Evolutionary conservation across 2,888 invertebrate species (phyloP).

Genomic region (Frankliniella intonsa): DNA sequence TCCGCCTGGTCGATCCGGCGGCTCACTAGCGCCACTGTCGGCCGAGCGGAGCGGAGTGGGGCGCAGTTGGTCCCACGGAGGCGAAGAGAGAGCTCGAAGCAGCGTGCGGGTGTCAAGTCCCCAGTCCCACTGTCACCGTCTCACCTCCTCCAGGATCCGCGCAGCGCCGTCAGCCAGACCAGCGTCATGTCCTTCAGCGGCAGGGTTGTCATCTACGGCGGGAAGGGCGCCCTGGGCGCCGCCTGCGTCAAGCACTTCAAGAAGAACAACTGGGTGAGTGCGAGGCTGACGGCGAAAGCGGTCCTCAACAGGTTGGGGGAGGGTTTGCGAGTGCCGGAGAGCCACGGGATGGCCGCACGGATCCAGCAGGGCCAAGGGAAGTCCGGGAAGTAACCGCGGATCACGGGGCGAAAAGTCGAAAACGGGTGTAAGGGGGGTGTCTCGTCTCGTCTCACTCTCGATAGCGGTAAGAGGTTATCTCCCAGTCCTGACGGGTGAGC

Average conservation of each 20-base stretch:
- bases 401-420: background rate
- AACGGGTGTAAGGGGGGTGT: background rate
- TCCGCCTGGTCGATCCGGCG: background rate
- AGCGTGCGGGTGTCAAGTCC: background rate
- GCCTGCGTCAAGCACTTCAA: constrained; percentile 86
- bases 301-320: background rate
- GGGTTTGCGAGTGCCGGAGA: background rate
- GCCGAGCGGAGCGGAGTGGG: background rate
- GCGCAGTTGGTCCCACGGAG: background rate
- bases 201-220: constrained; percentile 88
- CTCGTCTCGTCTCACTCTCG: background rate
- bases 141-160: background rate
- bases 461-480: background rate
- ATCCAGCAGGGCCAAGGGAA: background rate
- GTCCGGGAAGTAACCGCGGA: background rate
- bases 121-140: background rate
- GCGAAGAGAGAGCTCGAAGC: background rate
- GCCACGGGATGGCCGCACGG: background rate
- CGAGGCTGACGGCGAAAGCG: constrained; percentile 3
- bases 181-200: constrained; percentile 44
- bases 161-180: background rate
- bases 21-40: background rate
- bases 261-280: constrained; percentile 75
- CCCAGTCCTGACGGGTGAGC: background rate
- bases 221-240: constrained; percentile 90